A percentile compares a stretch with the other conserved stretches of the same genome.
These are phyloP conservation scores for Ptiloglossa arizonensis DNA, from an alignment of 1,140 invertebrate genomes.

Conservation along the genomic window DNA sequence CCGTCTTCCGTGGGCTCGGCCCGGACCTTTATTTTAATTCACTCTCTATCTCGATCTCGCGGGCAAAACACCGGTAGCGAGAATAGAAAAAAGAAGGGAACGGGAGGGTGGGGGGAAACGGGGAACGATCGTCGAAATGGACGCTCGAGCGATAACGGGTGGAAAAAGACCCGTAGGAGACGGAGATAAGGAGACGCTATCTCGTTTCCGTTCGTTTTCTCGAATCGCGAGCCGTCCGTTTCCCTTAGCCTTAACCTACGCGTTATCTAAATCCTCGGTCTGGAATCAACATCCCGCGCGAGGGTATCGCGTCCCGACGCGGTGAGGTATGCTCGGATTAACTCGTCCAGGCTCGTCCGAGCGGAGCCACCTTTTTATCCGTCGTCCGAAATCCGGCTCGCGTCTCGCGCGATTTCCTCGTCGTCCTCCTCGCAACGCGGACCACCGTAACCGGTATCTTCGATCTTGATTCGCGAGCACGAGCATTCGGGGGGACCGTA, in stretches of 20 bases:
- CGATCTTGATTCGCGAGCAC: constrained; percentile 52
- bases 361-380: constrained; percentile 2
- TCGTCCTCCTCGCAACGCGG: constrained; percentile 29
- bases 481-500: constrained; percentile 12
- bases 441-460: constrained; percentile 1
- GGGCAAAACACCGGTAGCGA: neutral
- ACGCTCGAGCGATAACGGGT: neutral
- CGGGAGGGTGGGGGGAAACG: neutral
- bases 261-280: constrained; percentile 55
- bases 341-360: constrained; percentile 10
- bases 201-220: constrained; percentile 33
- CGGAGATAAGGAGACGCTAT: constrained; percentile 38
- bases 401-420: neutral
- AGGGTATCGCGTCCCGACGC: constrained; percentile 2
- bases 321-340: neutral
- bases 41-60: constrained; percentile 14
- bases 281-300: constrained; percentile 24
- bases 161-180: neutral
- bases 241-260: constrained; percentile 26
- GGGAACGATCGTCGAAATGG: constrained; percentile 7
- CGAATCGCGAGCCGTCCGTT: constrained; percentile 24
- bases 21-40: constrained; percentile 53
- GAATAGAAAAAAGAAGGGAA: neutral
- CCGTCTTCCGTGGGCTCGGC: neutral
- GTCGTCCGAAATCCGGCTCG: neutral